Base-by-base conservation (phyloP, 2,113 vertebrate genomes). In the Chaetura pelagica region DNA sequence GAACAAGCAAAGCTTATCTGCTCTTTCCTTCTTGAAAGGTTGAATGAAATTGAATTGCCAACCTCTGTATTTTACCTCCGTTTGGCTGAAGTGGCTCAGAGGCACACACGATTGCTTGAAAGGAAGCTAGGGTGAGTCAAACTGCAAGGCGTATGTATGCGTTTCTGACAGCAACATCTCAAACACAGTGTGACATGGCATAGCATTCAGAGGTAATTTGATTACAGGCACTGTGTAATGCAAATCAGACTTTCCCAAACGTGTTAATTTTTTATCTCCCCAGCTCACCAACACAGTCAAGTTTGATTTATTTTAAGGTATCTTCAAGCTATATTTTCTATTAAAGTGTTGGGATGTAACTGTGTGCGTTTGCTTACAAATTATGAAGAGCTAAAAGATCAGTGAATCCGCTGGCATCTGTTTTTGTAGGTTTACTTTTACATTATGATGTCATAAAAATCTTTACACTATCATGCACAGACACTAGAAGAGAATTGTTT, bases 21-120 rank as follows among this genome's bases (percentile, higher is more conserved):
- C 94, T 84, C 93, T 91, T 94, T 93, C 96, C 96, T 98, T 95
- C 97, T 97, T 96, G 97, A 98, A 97, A 97, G 94, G 87, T 90
- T 97, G 93, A 96, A 97, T 94, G 85, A 93, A 96, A 97, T 67
- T 79, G 94, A 97, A 97, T 97, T 95, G 93, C 92, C 95, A 97
- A 4, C 87, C 96, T 97, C 91, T 93, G 93, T 89, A 72, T 96
- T 97, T 97, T 96, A 86, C 96, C 94, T 90, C 80, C 51, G 78
- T 96, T 97, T 98, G 97, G 97, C 97, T 85, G 97, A 62, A 95
- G 83, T 89, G 97, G 87, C 89, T 97, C 86, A 57, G 91, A 94
- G 87, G 91, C 88, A 84, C 61, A 96, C 84, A 81, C 16, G 89
- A 95, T 96, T 46, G 32, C 94, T 96, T 83, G 93, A 96, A 94